These are phyloP conservation scores for Acipenser transmontanus DNA, from an alignment of 2,797 vertebrate genomes.

Conservation along the genomic window DNA sequence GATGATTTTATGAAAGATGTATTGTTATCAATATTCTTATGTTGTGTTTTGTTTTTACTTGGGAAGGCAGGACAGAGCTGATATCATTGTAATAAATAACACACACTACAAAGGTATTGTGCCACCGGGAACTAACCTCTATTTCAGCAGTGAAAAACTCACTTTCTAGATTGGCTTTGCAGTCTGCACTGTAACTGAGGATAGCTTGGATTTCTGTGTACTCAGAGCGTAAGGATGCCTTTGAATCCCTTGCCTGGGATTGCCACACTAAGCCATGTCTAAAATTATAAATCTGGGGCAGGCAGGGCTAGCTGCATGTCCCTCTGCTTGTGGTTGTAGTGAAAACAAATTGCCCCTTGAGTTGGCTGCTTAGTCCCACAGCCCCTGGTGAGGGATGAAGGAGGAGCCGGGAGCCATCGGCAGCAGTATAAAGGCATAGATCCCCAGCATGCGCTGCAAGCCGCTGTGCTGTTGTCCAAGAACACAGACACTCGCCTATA, in stretches of 20 bases:
- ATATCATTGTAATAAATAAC: no score
- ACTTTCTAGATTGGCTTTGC: neutral
- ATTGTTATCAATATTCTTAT: neutral
- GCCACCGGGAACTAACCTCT: no score
- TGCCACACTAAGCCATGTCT: slow-evolving; percentile 6
- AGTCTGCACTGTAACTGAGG: slow-evolving; percentile 17
- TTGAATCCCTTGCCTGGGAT: slow-evolving; percentile 14
- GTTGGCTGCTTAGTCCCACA: slow-evolving; percentile 20
- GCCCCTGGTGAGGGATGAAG: neutral
- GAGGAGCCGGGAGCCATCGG: neutral
- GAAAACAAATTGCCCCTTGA: slow-evolving; percentile 37
- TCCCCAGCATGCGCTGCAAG: slow-evolving; percentile 16
- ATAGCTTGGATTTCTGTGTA: slow-evolving; percentile 19
- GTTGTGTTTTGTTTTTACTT: neutral
- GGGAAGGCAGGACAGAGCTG: neutral
- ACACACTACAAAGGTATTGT: no score
- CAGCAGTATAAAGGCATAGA: slow-evolving; percentile 16
- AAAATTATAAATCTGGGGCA: slow-evolving; percentile 12
- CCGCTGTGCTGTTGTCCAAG: slow-evolving; percentile 12
- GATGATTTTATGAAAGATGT: no score
- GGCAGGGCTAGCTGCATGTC: slow-evolving; percentile 12
- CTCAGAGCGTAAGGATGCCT: slow-evolving; percentile 11
- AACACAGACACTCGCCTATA: slow-evolving; percentile 13
- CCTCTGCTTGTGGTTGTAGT: slow-evolving; percentile 28
- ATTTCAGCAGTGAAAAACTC: no score